phyloP scores from a whole-genome alignment of 1,140 invertebrate species.

The Vanessa atalanta region DNA sequence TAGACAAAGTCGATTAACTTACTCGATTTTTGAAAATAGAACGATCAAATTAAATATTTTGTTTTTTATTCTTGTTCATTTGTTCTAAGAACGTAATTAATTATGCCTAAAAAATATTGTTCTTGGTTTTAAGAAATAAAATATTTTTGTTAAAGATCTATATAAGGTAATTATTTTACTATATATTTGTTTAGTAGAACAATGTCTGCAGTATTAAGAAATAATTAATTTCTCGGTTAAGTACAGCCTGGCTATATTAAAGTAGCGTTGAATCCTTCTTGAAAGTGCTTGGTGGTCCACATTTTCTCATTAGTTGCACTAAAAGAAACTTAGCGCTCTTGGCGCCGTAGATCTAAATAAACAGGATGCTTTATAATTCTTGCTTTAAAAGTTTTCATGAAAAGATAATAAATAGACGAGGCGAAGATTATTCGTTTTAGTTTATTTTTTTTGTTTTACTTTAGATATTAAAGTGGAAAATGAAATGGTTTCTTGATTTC shows the following conservation, averaged over 20 bases:
- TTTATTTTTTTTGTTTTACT: conserved; percentile 4
- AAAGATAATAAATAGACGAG: conserved; percentile 24
- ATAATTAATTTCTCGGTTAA: conserved; percentile 28
- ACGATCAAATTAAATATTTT: no score
- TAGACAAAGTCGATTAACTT: no score
- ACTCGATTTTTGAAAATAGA: no score
- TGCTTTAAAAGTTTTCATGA: conserved; percentile 27
- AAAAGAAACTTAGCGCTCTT: conserved; percentile 44
- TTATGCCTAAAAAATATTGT: no score
- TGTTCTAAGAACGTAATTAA: no score
- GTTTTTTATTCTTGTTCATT: no score
- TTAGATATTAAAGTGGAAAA: not conserved
- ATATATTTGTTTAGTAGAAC: not conserved
- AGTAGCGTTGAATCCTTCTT: conserved; percentile 33
- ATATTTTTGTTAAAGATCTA: no score
- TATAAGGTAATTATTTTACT: no score
- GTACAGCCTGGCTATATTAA: conserved; percentile 26
- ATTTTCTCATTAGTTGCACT: conserved; percentile 60
- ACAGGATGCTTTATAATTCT: conserved; percentile 28
- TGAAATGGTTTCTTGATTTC: not conserved
- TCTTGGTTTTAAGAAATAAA: no score
- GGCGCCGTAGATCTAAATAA: conserved; percentile 31
- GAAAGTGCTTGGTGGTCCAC: conserved; percentile 40
- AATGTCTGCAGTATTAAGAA: conserved; percentile 26
- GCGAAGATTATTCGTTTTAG: conserved; percentile 5